Evolutionary conservation across 2,888 invertebrate species (phyloP), one percentile per base, ranked within the genome.

Genomic region (Melanchra persicariae): DNA sequence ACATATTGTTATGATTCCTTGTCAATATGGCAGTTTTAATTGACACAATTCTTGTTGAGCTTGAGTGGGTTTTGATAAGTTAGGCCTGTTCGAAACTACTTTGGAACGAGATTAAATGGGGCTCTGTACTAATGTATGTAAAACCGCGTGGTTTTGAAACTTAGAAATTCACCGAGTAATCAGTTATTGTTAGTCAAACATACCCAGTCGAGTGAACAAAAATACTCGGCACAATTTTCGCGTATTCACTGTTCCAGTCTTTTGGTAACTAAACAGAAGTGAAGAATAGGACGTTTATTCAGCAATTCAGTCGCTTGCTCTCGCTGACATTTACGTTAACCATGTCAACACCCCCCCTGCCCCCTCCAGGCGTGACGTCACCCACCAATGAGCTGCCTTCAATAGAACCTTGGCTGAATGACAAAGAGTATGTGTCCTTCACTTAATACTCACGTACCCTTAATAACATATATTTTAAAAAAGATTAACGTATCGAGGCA

Each of bases 281-380:
- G 58, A 69, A 59, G n/a, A 69, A 76, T 63, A 40, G 6, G 12
- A 22, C 43, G 75, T 58, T 75, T 69, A 59, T 40, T 69, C 52
- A 63, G 40, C 62, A 47, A 61, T 75, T 58, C 51, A 52, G 47
- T 69, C 30, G 17, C 58, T 24, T 37, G 40, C 54, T 30, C 15
- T 54, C 52, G n/a, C 62, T 76, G 43, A 63, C 58, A 63, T 76
- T 74, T 49, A 69, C 62, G 51, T 43, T 66, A 55, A 55, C 54
- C 54, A 45, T 63, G 30, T 74, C 47, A 43, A 49, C 54, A 51
- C 12, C 12, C 15, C 15, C 15, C 34, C 17, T 5, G 17, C 6
- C 22, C 10, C 51, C 5, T 2, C 10, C 9, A 24, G 12, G n/a
- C 12, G 49, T 76, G 63, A 69, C 76, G 62, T 76, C 47, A 68